Conservation (phyloP, 2,888 invertebrate species). For the Tetropium fuscum region DNA sequence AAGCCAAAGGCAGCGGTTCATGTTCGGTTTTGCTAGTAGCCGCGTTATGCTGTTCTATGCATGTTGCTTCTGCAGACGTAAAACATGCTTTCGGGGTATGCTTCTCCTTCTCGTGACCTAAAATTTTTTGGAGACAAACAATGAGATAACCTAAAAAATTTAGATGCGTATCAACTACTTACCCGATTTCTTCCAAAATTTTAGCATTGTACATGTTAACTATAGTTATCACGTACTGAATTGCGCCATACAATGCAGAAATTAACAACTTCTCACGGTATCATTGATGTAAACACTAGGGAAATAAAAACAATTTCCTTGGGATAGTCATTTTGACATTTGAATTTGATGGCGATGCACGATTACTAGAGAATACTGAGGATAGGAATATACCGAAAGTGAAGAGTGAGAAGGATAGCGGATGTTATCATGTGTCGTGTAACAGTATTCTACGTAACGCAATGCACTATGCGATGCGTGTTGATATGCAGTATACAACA, state of each 20-base stretch:
- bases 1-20: conserved; percentile 39
- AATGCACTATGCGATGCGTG: too few species aligned
- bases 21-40: neutral
- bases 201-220: conserved; percentile 72
- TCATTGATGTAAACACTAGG: conserved; percentile 12
- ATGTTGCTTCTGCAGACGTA: conserved; percentile 3
- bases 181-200: conserved; percentile 84
- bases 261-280: conserved; percentile 8
- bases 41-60: neutral
- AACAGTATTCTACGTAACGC: too few species aligned
- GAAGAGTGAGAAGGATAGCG: neutral
- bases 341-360: too few species aligned
- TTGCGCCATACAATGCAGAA: too few species aligned
- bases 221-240: neutral
- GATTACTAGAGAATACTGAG: too few species aligned
- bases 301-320: conserved; percentile 1
- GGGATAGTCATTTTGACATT: conserved; percentile 17
- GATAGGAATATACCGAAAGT: too few species aligned
- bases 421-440: too few species aligned
- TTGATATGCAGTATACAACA: too few species aligned
- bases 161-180: conserved; percentile 46
- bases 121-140: conserved; percentile 37
- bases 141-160: conserved; percentile 25
- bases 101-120: conserved; percentile 52
- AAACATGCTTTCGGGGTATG: conserved; percentile 17